Conservation (phyloP, 1,140 invertebrate genomes). For the Macrosteles quadrilineatus region DNA sequence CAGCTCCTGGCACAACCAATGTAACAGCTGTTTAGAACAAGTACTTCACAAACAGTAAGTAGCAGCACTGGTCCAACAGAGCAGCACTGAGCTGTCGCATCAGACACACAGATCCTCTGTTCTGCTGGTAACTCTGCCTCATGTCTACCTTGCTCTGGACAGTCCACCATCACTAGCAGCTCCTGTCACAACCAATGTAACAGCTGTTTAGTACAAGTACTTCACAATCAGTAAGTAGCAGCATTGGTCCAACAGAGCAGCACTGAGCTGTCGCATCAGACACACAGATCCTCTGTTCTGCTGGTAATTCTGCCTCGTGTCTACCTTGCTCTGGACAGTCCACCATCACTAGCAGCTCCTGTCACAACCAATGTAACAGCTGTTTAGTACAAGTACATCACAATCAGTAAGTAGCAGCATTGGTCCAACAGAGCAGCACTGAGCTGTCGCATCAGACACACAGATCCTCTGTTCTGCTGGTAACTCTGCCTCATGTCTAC, state of each 20-base stretch:
- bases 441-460: too few species aligned
- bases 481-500: too few species aligned
- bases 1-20: slow-evolving; percentile 19
- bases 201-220: too few species aligned
- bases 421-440: too few species aligned
- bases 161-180: slow-evolving; percentile 23
- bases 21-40: too few species aligned
- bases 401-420: too few species aligned
- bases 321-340: slow-evolving; percentile 17
- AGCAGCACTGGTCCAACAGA: slow-evolving; percentile 39
- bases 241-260: background rate
- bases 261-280: background rate
- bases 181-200: too few species aligned
- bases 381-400: too few species aligned
- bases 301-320: background rate
- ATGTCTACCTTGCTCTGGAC: slow-evolving; percentile 6
- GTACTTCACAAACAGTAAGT: too few species aligned
- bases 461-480: too few species aligned
- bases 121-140: background rate
- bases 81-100: slow-evolving; percentile 2
- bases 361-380: too few species aligned
- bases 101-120: background rate
- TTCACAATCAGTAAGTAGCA: too few species aligned
- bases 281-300: background rate
- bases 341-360: slow-evolving; percentile 24